Percentiles rank a stretch among this genome's conserved stretches.
phyloP scores from a whole-genome alignment of 92 coral and sea anemone species.

The Nematostella vectensis region DNA sequence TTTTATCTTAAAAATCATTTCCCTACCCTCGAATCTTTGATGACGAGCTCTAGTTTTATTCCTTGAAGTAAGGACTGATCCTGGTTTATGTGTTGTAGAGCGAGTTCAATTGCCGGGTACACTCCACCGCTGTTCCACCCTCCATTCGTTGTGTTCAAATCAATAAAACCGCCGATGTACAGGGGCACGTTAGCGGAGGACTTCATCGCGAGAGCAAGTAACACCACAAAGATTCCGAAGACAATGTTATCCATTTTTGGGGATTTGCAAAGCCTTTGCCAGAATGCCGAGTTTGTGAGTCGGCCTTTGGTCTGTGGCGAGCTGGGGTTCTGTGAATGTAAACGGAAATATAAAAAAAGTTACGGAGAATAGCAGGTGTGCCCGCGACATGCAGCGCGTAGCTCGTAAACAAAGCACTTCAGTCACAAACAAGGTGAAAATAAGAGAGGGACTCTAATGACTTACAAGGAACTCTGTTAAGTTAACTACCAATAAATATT shows the following conservation, averaged over 20 bases:
- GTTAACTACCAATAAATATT: no score
- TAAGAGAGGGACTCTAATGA: no score
- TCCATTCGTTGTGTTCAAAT: conserved; percentile 21
- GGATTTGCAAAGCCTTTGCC: background rate
- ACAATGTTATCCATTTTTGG: conserved; percentile 2
- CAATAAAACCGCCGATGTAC: conserved; percentile 46
- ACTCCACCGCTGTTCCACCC: conserved; percentile 56
- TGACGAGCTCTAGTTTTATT: conserved; percentile 20
- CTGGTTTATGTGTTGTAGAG: conserved; percentile 34
- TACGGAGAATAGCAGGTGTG: no score
- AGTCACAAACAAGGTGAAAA: no score
- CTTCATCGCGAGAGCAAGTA: conserved; percentile 5
- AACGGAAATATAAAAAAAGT: no score
- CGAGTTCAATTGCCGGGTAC: conserved; percentile 44
- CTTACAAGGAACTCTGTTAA: no score
- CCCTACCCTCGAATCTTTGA: conserved; percentile 46
- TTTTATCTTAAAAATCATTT: no score
- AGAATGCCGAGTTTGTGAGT: no score
- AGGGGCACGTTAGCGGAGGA: conserved; percentile 27
- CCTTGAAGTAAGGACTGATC: conserved; percentile 20
- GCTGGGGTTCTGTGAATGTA: no score
- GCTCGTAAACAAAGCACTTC: no score
- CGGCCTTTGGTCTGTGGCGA: no score
- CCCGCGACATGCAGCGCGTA: no score
- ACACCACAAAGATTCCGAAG: background rate